Evolutionary conservation across 2,113 vertebrate genomes (phyloP).

Genomic region (Pseudorhombus dupliciocellatus): DNA sequence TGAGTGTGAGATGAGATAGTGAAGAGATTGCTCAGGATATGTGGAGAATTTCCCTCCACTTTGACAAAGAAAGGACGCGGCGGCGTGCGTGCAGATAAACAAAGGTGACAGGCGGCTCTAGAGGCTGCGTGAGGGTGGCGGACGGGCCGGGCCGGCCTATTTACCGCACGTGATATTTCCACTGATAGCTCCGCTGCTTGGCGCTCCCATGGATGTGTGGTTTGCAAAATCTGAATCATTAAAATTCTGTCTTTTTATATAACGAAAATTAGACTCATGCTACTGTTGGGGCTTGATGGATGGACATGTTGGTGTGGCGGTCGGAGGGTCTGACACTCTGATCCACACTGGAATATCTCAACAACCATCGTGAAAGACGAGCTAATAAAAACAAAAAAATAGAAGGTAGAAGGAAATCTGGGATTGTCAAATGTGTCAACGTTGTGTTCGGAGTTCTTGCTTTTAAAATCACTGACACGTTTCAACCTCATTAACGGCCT

Average conservation of each 20-base stretch:
- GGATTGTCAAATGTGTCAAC: no score
- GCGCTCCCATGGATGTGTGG: background rate
- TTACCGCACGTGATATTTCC: constrained; percentile 6
- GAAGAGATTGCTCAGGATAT: constrained; percentile 36
- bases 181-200: background rate
- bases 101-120: constrained; percentile 24
- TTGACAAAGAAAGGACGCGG: constrained; percentile 29
- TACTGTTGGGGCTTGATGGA: no score
- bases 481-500: no score
- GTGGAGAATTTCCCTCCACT: constrained; percentile 35
- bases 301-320: no score
- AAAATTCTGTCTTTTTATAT: no score
- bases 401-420: no score
- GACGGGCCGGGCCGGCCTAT: constrained; percentile 3
- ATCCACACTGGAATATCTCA: no score
- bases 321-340: no score
- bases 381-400: background rate
- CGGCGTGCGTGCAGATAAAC: constrained; percentile 7
- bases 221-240: no score
- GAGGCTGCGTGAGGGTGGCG: background rate
- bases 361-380: background rate
- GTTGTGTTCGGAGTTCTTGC: no score
- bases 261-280: no score
- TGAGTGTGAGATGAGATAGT: constrained; percentile 60
- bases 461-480: no score